Evolutionary conservation across 2,888 invertebrate species (phyloP), one percentile per base, ranked within the genome.

Genomic region (Nomada flava): DNA sequence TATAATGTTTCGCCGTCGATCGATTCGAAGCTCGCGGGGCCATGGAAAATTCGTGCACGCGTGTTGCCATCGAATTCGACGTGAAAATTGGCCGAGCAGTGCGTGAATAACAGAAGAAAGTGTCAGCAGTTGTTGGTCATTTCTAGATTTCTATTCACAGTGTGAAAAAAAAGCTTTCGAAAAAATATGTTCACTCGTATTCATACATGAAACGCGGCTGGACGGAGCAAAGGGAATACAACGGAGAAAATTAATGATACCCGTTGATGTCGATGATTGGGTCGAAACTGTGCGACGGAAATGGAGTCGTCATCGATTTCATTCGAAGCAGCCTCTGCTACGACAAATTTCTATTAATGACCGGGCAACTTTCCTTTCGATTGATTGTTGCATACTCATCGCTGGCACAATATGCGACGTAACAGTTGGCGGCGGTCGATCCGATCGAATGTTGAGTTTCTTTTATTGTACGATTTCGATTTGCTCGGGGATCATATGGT

Each of bases 271-370:
- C 55, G 53, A 63, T 26, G 68, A 83, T 63, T 76, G 59, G n/a
- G 78, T 52, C 57, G 59, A 52, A 10, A n/a, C n/a, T 63, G 26
- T 26, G 23, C 59, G 82, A 82, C 81, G 89, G 89, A 90, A 91
- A 91, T 92, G 88, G 85, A 91, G 87, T 86, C 90, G 89, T 92
- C 91, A 92, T 92, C 89, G 88, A 91, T 89, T 87, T 83, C 85
- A 69, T 85, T 87, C 74, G 71, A 26, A 72, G 68, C 64, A 69
- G 69, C 59, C 76, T 73, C 15, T 72, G 76, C n/a, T 76, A 89
- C 82, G 91, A 92, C 91, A 91, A 92, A 92, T 92, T 92, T 87
- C 89, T 92, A 92, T 92, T 92, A 92, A 93, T 93, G 92, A 93
- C 89, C 88, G 60, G 78, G 91, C 91, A 90, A 84, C 80, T 92